phyloP scores from a whole-genome alignment of 2,797 vertebrate species.

The Gila robusta region DNA sequence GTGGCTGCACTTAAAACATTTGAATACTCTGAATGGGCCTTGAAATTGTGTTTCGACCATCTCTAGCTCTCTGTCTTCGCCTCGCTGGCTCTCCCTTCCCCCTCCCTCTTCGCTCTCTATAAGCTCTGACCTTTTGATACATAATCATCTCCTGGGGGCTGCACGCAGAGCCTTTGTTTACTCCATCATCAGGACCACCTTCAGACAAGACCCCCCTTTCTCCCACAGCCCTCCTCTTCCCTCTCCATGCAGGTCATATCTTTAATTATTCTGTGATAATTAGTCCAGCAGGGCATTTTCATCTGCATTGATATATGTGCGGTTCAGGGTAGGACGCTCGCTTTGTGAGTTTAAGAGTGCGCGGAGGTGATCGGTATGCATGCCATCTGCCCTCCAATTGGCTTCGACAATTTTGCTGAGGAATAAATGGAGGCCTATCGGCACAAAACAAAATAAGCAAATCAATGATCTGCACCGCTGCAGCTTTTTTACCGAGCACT shows the following conservation, averaged over 20 bases:
- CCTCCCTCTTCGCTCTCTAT: slow-evolving; percentile 50
- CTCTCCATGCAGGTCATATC: slow-evolving; percentile 53
- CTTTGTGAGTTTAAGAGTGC: slow-evolving; percentile 39
- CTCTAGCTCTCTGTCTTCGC: slow-evolving; percentile 25
- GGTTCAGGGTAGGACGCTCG: slow-evolving; percentile 47
- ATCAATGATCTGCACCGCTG: slow-evolving; percentile 50
- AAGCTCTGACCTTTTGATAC: slow-evolving; percentile 65
- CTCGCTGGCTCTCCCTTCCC: slow-evolving; percentile 30
- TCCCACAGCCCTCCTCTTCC: neutral
- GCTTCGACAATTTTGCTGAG: slow-evolving; percentile 46
- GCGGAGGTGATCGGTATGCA: slow-evolving; percentile 58
- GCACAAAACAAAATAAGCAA: slow-evolving; percentile 52
- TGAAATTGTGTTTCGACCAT: slow-evolving; percentile 25
- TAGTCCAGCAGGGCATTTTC: slow-evolving; percentile 62
- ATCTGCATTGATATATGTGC: slow-evolving; percentile 56
- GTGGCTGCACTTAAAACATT: slow-evolving; percentile 52
- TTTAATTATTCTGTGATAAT: slow-evolving; percentile 67
- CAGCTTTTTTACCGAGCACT: slow-evolving; percentile 43
- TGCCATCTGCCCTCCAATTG: slow-evolving; percentile 52
- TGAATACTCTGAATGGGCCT: slow-evolving; percentile 43
- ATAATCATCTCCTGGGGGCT: slow-evolving; percentile 65
- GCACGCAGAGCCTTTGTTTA: slow-evolving; percentile 61
- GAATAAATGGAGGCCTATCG: slow-evolving; percentile 52
- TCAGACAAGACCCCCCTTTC: slow-evolving; percentile 55
- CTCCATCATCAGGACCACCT: slow-evolving; percentile 63